phyloP scores from a whole-genome alignment of 2,888 invertebrate genomes.

The Lasioglossum marginatum region DNA sequence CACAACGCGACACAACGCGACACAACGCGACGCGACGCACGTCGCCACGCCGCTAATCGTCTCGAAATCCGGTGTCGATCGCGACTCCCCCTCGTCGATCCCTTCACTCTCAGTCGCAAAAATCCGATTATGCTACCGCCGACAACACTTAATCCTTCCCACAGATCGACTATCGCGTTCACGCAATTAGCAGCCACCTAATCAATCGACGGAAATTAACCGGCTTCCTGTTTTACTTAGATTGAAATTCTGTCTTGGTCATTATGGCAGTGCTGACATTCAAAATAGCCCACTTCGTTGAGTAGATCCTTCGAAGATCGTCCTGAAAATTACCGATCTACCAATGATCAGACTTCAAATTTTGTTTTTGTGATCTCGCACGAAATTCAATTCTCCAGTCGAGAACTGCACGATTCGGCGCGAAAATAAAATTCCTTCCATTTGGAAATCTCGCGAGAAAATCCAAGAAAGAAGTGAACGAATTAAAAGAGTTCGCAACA shows the following conservation, averaged over 20 bases:
- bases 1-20: too few species aligned
- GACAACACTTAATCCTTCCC: slow-evolving; percentile 8
- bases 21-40: background rate
- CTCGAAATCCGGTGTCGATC: slow-evolving; percentile 49
- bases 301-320: background rate
- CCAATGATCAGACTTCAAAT: too few species aligned
- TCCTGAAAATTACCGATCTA: too few species aligned
- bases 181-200: background rate
- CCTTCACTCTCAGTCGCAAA: slow-evolving; percentile 1
- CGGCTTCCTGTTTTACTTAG: background rate
- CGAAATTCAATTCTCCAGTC: background rate
- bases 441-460: background rate
- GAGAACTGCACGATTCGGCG: background rate
- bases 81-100: background rate
- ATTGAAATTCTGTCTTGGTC: background rate
- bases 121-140: background rate
- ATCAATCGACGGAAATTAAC: background rate
- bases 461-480: background rate
- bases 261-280: background rate
- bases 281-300: background rate
- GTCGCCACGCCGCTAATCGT: slow-evolving; percentile 57
- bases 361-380: background rate
- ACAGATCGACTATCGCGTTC: background rate
- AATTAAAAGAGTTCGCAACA: background rate
- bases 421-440: background rate